A percentile compares a stretch with the other conserved stretches of the same genome.
These are phyloP conservation scores for Clarias pachynema DNA, from an alignment of 2,797 vertebrate genomes.

Conservation along the genomic window DNA sequence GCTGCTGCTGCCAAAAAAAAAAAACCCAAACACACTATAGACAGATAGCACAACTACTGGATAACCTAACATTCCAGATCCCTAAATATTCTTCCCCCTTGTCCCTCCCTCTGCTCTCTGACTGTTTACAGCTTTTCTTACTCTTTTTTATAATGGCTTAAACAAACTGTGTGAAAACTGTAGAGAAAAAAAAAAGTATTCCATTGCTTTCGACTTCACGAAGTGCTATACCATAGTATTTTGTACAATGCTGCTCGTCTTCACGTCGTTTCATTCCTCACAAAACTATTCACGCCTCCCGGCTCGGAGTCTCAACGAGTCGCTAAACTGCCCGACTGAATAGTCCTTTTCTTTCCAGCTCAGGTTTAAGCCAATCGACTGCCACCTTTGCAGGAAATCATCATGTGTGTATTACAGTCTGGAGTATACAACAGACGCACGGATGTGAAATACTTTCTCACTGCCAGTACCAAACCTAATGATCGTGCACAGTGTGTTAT, in stretches of 20 bases:
- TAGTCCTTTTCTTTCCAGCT: conserved; percentile 49
- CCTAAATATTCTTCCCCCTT: not conserved
- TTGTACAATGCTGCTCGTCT: conserved; percentile 53
- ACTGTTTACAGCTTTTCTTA: conserved; percentile 61
- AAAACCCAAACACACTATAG: conserved; percentile 18
- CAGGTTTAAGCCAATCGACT: conserved; percentile 58
- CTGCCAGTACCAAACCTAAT: conserved; percentile 22
- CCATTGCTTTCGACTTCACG: conserved; percentile 55
- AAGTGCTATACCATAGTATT: conserved; percentile 54
- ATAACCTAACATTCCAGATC: conserved; percentile 49
- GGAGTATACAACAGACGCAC: not conserved
- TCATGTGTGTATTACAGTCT: not conserved
- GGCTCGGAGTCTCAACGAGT: conserved; percentile 35
- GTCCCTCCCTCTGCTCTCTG: conserved; percentile 35
- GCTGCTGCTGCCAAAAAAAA: not conserved
- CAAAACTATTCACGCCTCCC: conserved; percentile 17
- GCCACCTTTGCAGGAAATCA: conserved; percentile 42
- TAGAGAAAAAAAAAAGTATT: conserved; percentile 47
- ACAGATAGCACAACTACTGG: conserved; percentile 45
- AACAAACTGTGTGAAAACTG: conserved; percentile 45
- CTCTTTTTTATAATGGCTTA: conserved; percentile 50
- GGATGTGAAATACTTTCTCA: conserved; percentile 41
- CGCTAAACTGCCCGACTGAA: conserved; percentile 43
- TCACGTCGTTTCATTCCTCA: conserved; percentile 39
- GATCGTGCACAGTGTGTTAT: conserved; percentile 26